Percentiles rank a stretch among this genome's conserved stretches.
These are phyloP conservation scores for Brotula barbata DNA, from an alignment of 2,797 vertebrate genomes.

Conservation along the genomic window DNA sequence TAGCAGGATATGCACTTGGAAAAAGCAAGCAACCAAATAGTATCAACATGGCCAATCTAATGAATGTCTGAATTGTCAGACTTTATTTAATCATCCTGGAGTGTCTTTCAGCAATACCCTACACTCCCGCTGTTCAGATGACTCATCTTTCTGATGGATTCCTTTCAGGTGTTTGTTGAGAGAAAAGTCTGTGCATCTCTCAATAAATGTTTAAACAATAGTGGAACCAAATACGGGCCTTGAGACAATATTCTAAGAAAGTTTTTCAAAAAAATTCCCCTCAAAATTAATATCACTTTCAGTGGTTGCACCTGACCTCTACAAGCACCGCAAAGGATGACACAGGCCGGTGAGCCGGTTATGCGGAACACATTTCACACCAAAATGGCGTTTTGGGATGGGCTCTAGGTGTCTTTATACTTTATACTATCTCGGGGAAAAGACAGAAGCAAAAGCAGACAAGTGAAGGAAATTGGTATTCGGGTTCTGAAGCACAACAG, in stretches of 20 bases:
- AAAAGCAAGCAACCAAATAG: too few species aligned
- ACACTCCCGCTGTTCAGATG: too few species aligned
- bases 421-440: background rate
- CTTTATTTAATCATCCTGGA: background rate
- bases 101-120: background rate
- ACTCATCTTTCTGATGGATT: background rate
- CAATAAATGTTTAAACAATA: conserved; percentile 6
- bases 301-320: conserved; percentile 23
- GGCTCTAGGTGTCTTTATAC: background rate
- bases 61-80: background rate
- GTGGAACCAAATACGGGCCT: background rate
- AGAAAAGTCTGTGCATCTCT: conserved; percentile 2
- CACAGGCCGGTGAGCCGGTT: conserved; percentile 22
- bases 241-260: conserved; percentile 13
- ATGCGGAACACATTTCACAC: conserved; percentile 26
- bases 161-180: background rate
- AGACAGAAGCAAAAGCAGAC: background rate
- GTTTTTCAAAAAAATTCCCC: conserved; percentile 15
- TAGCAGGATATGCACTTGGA: too few species aligned
- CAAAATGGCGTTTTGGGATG: conserved; percentile 30
- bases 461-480: conserved; percentile 35
- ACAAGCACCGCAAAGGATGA: conserved; percentile 18
- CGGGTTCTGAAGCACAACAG: conserved; percentile 12
- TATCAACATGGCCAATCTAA: too few species aligned
- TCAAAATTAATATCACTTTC: conserved; percentile 10